phyloP scores from a whole-genome alignment of 2,113 vertebrate species.

The Rhinopithecus roxellana region DNA sequence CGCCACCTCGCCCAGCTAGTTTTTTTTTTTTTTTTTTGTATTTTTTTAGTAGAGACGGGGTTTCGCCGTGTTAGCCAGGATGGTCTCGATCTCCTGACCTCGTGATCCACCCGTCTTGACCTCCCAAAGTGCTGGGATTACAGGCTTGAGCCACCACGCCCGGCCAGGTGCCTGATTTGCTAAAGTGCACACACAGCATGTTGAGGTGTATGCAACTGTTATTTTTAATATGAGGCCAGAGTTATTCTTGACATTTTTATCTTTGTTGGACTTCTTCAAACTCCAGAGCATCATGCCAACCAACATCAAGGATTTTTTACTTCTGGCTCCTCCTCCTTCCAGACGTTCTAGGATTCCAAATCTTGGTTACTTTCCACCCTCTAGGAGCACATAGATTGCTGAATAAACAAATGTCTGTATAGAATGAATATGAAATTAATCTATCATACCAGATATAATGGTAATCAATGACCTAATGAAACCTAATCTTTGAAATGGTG shows the following conservation, averaged over 20 bases:
- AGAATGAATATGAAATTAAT: not conserved
- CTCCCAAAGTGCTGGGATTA: no score
- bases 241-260: not conserved
- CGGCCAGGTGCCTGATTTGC: not conserved
- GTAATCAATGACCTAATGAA: not conserved
- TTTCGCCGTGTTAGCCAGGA: no score
- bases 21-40: no score
- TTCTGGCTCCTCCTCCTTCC: not conserved
- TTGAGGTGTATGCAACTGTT: rapidly evolving
- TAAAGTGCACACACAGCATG: rapidly evolving
- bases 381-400: not conserved
- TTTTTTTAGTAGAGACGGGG: no score
- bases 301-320: not conserved
- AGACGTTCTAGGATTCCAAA: not conserved
- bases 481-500: not conserved
- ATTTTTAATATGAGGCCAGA: not conserved
- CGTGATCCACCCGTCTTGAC: no score
- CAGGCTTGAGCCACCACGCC: no score
- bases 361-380: not conserved
- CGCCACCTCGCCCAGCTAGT: no score
- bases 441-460: rapidly evolving
- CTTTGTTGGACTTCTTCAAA: not conserved
- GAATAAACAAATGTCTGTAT: not conserved
- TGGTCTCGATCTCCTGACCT: no score
- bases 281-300: not conserved